Conservation (phyloP, 2,888 invertebrate genomes). For the Pterostichus madidus region DNA sequence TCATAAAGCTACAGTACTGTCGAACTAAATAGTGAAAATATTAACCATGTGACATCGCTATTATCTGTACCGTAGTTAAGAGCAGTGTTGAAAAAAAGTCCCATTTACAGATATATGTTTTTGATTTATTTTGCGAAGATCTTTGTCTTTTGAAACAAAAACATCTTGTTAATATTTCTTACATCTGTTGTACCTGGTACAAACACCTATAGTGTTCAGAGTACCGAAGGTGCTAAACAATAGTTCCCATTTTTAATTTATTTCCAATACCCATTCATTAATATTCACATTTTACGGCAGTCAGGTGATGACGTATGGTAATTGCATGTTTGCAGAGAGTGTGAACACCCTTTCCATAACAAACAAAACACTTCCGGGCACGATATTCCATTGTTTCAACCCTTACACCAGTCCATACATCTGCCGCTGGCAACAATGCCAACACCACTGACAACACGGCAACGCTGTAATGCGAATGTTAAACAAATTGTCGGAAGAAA, state of each 20-base stretch:
- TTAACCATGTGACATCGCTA: too few species aligned
- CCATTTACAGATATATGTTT: too few species aligned
- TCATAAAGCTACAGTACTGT: too few species aligned
- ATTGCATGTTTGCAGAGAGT: conserved; percentile 45
- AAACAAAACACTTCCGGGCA: conserved; percentile 38
- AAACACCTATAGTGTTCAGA: background rate
- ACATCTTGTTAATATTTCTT: too few species aligned
- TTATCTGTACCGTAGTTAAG: too few species aligned
- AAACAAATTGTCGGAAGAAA: conserved; percentile 62
- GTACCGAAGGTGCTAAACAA: background rate
- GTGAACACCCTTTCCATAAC: conserved; percentile 8
- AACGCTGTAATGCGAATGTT: conserved; percentile 58
- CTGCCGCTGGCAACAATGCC: conserved; percentile 1
- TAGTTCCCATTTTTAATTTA: conserved; percentile 24
- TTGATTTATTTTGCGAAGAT: too few species aligned
- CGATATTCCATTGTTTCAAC: conserved; percentile 49
- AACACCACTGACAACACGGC: background rate
- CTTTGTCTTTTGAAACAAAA: too few species aligned
- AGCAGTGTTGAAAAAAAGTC: too few species aligned
- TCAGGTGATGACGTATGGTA: conserved; percentile 51
- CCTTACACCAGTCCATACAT: conserved; percentile 40
- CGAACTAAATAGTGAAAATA: too few species aligned
- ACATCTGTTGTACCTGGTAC: too few species aligned
- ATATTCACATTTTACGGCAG: conserved; percentile 10
- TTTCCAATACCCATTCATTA: conserved; percentile 23